A percentile compares a stretch with the other conserved stretches of the same genome.
Evolutionary conservation across 2,113 vertebrate genomes (phyloP).

Genomic region (Antennarius striatus): DNA sequence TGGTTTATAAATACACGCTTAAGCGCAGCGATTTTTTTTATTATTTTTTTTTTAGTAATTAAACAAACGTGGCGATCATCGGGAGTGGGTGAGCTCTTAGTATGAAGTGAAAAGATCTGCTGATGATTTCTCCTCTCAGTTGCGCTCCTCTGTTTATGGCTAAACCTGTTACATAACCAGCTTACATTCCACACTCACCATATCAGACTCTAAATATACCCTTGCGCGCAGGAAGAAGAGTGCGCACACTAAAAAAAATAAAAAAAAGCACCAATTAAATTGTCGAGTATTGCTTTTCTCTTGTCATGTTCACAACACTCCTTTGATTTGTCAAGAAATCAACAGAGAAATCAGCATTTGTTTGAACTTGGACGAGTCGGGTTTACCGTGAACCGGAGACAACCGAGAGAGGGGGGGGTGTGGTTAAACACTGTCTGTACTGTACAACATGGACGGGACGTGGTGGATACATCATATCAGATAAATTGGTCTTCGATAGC

Average conservation of each 20-base stretch:
- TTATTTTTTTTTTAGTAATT: background rate
- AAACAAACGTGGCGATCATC: background rate
- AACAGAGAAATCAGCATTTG: constrained; percentile 60
- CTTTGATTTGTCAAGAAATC: constrained; percentile 1
- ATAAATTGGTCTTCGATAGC: constrained; percentile 11
- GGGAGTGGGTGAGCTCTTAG: background rate
- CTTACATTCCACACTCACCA: constrained; percentile 91
- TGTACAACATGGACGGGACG: constrained; percentile 88
- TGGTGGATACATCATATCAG: constrained; percentile 65
- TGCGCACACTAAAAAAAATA: constrained; percentile 15
- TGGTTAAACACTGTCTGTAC: constrained; percentile 89
- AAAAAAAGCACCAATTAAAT: constrained; percentile 21
- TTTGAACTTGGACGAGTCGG: constrained; percentile 84
- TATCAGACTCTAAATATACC: constrained; percentile 91
- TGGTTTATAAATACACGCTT: constrained; percentile 18
- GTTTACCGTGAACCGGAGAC: constrained; percentile 78
- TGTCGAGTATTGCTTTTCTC: constrained; percentile 12
- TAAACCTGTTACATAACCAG: constrained; percentile 97
- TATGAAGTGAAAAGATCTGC: constrained; percentile 44
- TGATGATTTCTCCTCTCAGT: constrained; percentile 66
- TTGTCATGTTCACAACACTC: constrained; percentile 9
- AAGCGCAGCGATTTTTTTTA: background rate
- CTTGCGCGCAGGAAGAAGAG: constrained; percentile 45
- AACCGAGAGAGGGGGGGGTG: constrained; percentile 85
- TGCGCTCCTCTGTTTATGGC: constrained; percentile 88